Percentiles rank a stretch among this genome's conserved stretches.
These are phyloP conservation scores for Leptinotarsa juncta DNA, from an alignment of 2,888 invertebrate genomes.

Conservation along the genomic window DNA sequence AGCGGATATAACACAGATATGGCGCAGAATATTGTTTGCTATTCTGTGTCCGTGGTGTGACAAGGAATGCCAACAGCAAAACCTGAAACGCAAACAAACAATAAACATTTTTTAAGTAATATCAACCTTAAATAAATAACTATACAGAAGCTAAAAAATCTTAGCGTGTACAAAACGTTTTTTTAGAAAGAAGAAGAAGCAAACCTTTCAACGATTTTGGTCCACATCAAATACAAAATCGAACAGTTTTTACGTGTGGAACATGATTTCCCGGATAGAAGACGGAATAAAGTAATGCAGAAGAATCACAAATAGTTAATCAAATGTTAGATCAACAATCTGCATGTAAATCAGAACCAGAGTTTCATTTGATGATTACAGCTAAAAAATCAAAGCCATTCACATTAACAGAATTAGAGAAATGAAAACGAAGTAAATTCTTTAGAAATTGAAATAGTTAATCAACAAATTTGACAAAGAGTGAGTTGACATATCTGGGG, in stretches of 20 bases:
- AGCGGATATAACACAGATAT: neutral
- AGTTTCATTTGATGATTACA: no score
- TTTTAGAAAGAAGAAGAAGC: neutral
- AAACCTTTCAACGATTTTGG: neutral
- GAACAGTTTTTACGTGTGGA: neutral
- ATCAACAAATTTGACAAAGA: no score
- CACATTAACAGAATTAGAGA: no score
- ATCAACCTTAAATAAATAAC: neutral
- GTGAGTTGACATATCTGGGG: no score
- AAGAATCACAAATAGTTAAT: neutral
- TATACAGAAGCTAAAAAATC: neutral
- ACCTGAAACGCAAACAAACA: neutral
- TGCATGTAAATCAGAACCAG: slow-evolving; percentile 6
- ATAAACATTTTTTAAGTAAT: neutral
- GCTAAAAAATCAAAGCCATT: no score
- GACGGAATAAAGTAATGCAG: neutral
- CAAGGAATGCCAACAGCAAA: neutral
- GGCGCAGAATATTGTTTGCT: no score
- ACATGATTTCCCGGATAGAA: neutral
- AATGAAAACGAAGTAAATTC: no score
- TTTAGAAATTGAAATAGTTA: no score
- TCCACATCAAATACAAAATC: neutral
- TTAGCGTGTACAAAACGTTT: no score
- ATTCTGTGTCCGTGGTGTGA: slow-evolving; percentile 2
- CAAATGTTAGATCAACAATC: no score